A percentile compares a stretch with the other conserved stretches of the same genome.
Evolutionary conservation across 2,797 vertebrate genomes (phyloP).

Genomic region (Todus mexicanus): DNA sequence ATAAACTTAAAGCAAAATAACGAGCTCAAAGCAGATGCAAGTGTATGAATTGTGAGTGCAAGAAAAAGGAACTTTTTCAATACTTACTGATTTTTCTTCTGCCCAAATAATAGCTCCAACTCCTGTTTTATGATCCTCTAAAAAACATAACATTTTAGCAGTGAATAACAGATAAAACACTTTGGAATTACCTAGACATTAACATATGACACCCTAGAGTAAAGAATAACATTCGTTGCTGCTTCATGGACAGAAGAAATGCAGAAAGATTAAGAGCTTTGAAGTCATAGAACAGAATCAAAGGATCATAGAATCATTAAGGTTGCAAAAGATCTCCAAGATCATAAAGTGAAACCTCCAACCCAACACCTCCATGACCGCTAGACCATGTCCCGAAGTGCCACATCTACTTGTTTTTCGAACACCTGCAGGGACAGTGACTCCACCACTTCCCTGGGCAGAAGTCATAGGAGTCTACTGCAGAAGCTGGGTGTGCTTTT

Average conservation of each 20-base stretch:
- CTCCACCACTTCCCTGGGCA: no score
- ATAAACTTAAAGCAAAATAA: background rate
- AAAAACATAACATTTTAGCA: conserved; percentile 67
- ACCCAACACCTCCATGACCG: no score
- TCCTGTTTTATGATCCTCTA: conserved; percentile 96
- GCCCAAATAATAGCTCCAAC: conserved; percentile 96
- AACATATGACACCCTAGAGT: background rate
- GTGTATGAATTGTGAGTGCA: background rate
- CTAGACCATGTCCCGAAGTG: no score
- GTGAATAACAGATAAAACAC: conserved; percentile 9
- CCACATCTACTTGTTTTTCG: no score
- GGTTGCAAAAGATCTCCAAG: no score
- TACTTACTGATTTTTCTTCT: conserved; percentile 84
- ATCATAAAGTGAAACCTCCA: no score
- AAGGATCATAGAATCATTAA: no score
- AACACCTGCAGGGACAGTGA: no score
- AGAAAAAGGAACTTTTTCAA: conserved; percentile 3
- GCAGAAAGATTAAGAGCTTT: background rate
- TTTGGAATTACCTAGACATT: background rate
- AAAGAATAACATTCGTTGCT: background rate
- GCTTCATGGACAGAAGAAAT: background rate
- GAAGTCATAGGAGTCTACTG: background rate
- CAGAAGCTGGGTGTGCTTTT: background rate
- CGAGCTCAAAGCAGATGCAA: background rate
- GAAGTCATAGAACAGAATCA: no score